A percentile compares a stretch with the other conserved stretches of the same genome.
Conservation (phyloP, 2,113 vertebrate species). For the Pelobates fuscus region DNA sequence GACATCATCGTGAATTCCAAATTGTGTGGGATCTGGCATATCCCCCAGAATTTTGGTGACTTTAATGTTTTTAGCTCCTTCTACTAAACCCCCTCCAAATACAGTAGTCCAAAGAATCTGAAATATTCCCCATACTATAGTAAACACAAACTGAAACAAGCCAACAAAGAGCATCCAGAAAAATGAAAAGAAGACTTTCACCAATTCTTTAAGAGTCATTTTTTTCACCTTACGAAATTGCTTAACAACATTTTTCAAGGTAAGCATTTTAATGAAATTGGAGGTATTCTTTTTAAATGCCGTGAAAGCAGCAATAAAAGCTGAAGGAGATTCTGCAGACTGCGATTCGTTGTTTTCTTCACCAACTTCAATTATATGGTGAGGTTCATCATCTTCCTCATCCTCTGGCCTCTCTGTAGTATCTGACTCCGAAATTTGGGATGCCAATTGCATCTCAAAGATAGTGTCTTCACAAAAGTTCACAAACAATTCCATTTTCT, state of each 20-base stretch:
- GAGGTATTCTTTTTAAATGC: slow-evolving; percentile 79
- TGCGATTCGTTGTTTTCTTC: slow-evolving; percentile 76
- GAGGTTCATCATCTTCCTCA: slow-evolving; percentile 73
- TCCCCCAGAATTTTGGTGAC: slow-evolving; percentile 96
- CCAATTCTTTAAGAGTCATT: slow-evolving; percentile 87
- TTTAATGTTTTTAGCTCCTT: slow-evolving; percentile 97
- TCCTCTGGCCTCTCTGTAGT: slow-evolving; percentile 71
- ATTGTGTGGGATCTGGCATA: slow-evolving; percentile 98
- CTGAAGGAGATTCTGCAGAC: slow-evolving; percentile 82
- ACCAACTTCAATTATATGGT: slow-evolving; percentile 69
- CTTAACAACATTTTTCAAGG: slow-evolving; percentile 82
- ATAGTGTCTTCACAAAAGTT: slow-evolving; percentile 98
- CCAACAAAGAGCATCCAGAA: slow-evolving; percentile 88
- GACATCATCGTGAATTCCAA: slow-evolving; percentile 92
- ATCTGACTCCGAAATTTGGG: slow-evolving; percentile 92
- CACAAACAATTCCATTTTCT: slow-evolving; percentile 99
- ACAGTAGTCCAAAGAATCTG: slow-evolving; percentile 93
- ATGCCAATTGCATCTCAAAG: slow-evolving; percentile 97
- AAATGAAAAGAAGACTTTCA: slow-evolving; percentile 85
- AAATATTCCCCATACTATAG: slow-evolving; percentile 86
- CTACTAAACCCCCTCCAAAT: slow-evolving; percentile 93
- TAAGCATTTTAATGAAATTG: slow-evolving; percentile 77
- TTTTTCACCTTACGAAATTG: slow-evolving; percentile 86
- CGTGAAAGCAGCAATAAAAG: slow-evolving; percentile 84
- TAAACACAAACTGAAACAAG: slow-evolving; percentile 80